Evolutionary conservation across 1,140 invertebrate species (phyloP), one percentile per base, ranked within the genome.

Genomic region (Philaenus spumarius): DNA sequence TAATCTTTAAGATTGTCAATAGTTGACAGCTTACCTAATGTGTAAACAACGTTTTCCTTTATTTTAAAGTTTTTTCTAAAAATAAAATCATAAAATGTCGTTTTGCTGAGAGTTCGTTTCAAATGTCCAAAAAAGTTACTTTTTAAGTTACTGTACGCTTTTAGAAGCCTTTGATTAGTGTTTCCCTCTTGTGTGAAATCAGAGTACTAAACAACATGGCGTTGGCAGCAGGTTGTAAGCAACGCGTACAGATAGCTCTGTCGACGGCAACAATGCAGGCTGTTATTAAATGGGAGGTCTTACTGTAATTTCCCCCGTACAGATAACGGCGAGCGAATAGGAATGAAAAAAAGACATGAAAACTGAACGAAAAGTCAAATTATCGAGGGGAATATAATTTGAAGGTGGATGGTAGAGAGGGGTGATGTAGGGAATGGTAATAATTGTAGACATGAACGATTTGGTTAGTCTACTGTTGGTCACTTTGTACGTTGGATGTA

Each of bases 281-380:
- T 55, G 47, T 60, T 35, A 60, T 60, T 60, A 60, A 60, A 60
- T 60, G 59, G 59, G 59, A 60, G 59, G 59, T 60, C 59, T 60
- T 54, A 48, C 42, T 17, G 34, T 42, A 50, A 48, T 48, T 48
- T 57, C 53, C 42, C 24, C 40, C 39, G 51, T 55, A 37, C 50
- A 45, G 42, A 24, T 47, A 45, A 55, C 35, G 45, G 52, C 51
- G 51, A 54, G 51, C 35, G 51, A 55, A 55, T 51, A 50, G 59
- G 53, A 54, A 60, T 46, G 52, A 55, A 59, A 52, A 53, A 60
- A 55, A 47, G 45, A 55, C 39, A 60, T 48, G 52, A 60, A 55
- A 55, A 60, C 52, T 47, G 59, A 55, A 60, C 59, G 59, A 60
- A 60, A 60, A 60, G 51, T 55, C 51, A 60, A 60, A 60, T 60